These are phyloP conservation scores for Standfussiana lucernea DNA, from an alignment of 2,888 invertebrate genomes.

Conservation along the genomic window DNA sequence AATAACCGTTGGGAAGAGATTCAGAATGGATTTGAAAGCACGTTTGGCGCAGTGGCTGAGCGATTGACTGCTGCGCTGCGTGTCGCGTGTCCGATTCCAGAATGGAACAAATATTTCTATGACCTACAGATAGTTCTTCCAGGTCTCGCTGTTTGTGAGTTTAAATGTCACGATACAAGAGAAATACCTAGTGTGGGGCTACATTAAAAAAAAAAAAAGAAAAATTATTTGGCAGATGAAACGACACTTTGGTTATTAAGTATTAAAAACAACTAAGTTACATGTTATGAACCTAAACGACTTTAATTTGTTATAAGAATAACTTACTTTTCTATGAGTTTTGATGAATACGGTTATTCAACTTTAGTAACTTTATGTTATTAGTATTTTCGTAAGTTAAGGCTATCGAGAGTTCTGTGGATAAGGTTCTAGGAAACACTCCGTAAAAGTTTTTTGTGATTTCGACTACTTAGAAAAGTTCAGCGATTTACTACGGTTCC, in stretches of 20 bases:
- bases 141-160: too few species aligned
- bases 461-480: background rate
- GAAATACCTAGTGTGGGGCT: too few species aligned
- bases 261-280: background rate
- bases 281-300: slow-evolving; percentile 10
- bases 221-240: background rate
- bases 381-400: too few species aligned
- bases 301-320: background rate
- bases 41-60: too few species aligned
- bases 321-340: background rate
- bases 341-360: background rate
- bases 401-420: background rate
- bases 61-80: too few species aligned
- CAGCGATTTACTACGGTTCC: background rate
- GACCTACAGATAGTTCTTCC: too few species aligned
- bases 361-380: background rate
- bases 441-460: background rate
- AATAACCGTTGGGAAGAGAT: background rate
- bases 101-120: too few species aligned
- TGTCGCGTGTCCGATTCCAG: too few species aligned
- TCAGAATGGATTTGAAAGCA: too few species aligned
- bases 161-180: too few species aligned
- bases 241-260: background rate
- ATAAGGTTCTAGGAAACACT: background rate
- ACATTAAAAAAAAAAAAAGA: too few species aligned